Evolutionary conservation across 1,140 invertebrate species (phyloP), one percentile per base, ranked within the genome.

Genomic region (Delia radicum): DNA sequence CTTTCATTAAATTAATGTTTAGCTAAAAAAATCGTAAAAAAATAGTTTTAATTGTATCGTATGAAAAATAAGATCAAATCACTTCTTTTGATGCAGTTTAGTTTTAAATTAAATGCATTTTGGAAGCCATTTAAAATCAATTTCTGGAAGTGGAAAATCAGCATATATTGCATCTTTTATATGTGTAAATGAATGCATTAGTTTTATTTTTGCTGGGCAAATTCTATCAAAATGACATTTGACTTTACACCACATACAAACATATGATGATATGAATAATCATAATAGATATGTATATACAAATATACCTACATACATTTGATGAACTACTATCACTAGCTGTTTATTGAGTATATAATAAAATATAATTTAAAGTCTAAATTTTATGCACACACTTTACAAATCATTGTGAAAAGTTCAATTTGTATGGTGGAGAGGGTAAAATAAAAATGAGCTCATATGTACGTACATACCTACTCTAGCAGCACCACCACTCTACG

Each of bases 381-480:
- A 13, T 29, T 65, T 65, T 65, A 26, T 28, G 24, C 26, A 63
- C 21, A 27, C 28, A 29, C 62, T 27, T 65, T 29, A 29, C 26
- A 65, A 65, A 65, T 65, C 65, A 69, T 69, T 69, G 29, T 33
- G 28, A 69, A 69, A 69, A 31, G 24, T 69, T 69, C 28, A 69
- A 33, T 29, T 29, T 18, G 18, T 33, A 3, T 33, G 65, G 29
- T 33, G 65, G 29, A 33, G 15, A 33, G 65, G 65, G 65, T 69
- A 33, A 33, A 69, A 67, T 26, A 26, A 65, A 69, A 69, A 69
- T 69, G 65, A 69, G 29, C 65, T 69, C 65, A 69, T 69, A 33
- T 29, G 21, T 33, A 33, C 65, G 29, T 29, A 33, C 65, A 69
- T 69, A 33, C 65, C 18, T 33, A 33, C 65, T 69, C 28, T 55